Conservation (phyloP, 1,140 invertebrate genomes). For the Aphelinus certus region DNA sequence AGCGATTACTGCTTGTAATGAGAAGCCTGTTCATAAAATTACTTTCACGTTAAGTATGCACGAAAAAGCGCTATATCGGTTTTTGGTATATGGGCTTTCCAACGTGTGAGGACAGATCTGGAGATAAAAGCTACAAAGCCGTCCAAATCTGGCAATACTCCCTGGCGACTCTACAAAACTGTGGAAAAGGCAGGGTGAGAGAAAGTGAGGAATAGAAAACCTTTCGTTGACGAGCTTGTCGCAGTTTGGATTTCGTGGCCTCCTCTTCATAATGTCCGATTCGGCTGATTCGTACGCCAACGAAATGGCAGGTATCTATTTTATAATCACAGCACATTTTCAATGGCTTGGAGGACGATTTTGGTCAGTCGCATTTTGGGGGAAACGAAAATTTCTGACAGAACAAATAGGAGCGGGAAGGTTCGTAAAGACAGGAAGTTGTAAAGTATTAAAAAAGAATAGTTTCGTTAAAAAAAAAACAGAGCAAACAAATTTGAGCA, state of each 20-base stretch:
- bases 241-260: conserved; percentile 90
- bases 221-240: conserved; percentile 99
- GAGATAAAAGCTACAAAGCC: neutral
- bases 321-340: conserved; percentile 15
- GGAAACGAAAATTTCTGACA: too few species aligned
- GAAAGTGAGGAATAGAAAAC: conserved; percentile 65
- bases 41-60: neutral
- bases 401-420: too few species aligned
- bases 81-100: neutral
- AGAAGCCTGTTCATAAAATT: conserved; percentile 18
- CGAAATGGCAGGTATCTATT: conserved; percentile 95
- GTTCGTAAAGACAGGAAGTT: too few species aligned
- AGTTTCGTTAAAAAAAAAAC: neutral
- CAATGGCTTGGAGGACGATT: too few species aligned
- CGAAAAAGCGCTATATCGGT: conserved; percentile 24
- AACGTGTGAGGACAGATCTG: neutral
- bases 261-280: conserved; percentile 99
- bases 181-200: conserved; percentile 15
- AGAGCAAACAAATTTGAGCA: neutral
- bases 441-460: too few species aligned
- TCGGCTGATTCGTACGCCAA: conserved; percentile 98
- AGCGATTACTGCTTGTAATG: conserved; percentile 27
- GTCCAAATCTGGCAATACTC: conserved; percentile 8
- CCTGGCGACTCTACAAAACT: conserved; percentile 27
- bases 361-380: too few species aligned